phyloP scores from a whole-genome alignment of 2,113 vertebrate species.

The Microcebus ravelobensis region DNA sequence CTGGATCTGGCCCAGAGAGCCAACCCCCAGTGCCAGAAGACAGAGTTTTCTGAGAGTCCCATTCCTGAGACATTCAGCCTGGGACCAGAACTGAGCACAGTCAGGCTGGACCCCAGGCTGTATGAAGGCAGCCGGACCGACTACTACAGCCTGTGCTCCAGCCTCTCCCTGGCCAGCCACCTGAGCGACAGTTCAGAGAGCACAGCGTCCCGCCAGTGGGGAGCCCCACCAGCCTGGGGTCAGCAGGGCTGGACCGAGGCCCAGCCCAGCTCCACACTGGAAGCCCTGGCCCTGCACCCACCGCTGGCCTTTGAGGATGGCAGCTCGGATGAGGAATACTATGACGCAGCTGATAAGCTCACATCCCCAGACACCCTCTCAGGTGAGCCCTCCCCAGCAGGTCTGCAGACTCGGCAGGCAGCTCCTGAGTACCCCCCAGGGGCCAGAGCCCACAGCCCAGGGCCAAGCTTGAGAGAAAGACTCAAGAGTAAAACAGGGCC shows the following conservation, averaged over 20 bases:
- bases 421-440: background rate
- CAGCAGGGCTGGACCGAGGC: background rate
- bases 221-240: background rate
- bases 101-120: constrained; percentile 82
- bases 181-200: constrained; percentile 62
- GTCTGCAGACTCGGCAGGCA: background rate
- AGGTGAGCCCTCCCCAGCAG: constrained; percentile 72
- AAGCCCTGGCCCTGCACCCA: constrained; percentile 82
- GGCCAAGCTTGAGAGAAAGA: background rate
- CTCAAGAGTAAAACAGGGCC: background rate
- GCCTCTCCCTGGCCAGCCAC: constrained; percentile 88
- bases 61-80: constrained; percentile 80
- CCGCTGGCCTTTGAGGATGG: constrained; percentile 90
- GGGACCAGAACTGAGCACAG: constrained; percentile 67
- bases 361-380: constrained; percentile 83
- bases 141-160: constrained; percentile 91
- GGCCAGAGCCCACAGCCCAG: background rate
- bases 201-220: constrained; percentile 43
- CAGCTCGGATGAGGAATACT: constrained; percentile 96
- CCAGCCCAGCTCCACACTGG: background rate
- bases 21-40: constrained; percentile 68
- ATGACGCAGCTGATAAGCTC: constrained; percentile 93
- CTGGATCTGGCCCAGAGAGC: constrained; percentile 85
- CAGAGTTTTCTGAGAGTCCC: constrained; percentile 65
- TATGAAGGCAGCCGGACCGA: constrained; percentile 84